These are phyloP conservation scores for Acrobasis repandana DNA, from an alignment of 2,888 invertebrate species.

Conservation along the genomic window DNA sequence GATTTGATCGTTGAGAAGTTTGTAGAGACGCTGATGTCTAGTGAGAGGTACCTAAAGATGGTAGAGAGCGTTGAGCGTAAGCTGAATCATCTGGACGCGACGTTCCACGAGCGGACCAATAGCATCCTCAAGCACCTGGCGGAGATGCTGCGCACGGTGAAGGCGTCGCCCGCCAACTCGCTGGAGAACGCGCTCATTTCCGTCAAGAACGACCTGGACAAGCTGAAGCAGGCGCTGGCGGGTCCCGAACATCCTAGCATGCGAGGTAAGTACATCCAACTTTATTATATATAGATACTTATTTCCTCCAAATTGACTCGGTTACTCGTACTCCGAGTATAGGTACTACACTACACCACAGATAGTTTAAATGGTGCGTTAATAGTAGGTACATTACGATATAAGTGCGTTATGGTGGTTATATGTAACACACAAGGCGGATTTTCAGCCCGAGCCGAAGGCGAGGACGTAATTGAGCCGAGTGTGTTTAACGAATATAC, in stretches of 20 bases:
- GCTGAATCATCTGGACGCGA: slow-evolving; percentile 56
- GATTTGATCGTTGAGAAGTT: slow-evolving; percentile 65
- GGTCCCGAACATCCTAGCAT: slow-evolving; percentile 38
- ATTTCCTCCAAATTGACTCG: neutral
- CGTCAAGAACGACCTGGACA: slow-evolving; percentile 52
- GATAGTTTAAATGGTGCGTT: no score
- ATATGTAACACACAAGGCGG: no score
- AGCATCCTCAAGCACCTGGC: slow-evolving; percentile 60
- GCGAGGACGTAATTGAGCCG: no score
- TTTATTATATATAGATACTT: no score
- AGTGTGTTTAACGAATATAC: no score
- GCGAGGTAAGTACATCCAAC: slow-evolving; percentile 45
- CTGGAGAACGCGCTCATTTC: slow-evolving; percentile 44
- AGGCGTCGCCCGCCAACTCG: slow-evolving; percentile 39
- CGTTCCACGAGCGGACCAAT: slow-evolving; percentile 59
- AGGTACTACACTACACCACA: no score
- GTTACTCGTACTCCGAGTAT: no score
- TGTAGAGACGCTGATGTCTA: slow-evolving; percentile 63
- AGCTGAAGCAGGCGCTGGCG: slow-evolving; percentile 44
- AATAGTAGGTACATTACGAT: no score
- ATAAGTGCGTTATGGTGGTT: no score
- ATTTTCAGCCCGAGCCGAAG: no score
- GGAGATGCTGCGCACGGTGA: slow-evolving; percentile 54
- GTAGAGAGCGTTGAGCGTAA: slow-evolving; percentile 62
- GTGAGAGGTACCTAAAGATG: slow-evolving; percentile 64